These are phyloP conservation scores for Strigamia crassipes DNA, from an alignment of 2,888 invertebrate genomes.

Conservation along the genomic window DNA sequence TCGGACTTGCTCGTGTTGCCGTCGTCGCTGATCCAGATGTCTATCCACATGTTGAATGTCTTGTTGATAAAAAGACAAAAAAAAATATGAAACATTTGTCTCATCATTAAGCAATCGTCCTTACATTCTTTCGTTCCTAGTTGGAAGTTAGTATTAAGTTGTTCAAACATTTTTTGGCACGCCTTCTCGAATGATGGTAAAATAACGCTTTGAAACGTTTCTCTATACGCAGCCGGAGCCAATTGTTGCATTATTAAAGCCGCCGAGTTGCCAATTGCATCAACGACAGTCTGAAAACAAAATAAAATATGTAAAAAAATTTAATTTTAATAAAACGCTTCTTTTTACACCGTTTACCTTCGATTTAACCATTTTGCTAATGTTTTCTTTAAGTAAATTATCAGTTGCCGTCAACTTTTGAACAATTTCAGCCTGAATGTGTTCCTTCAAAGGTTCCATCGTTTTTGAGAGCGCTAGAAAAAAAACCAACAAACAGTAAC, in stretches of 20 bases:
- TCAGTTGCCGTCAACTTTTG: conserved; percentile 75
- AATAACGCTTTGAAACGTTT: conserved; percentile 74
- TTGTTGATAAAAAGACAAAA: neutral
- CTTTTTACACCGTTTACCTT: conserved; percentile 65
- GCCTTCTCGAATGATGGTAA: conserved; percentile 87
- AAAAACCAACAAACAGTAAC: neutral
- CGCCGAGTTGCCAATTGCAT: conserved; percentile 72
- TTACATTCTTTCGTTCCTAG: conserved; percentile 89
- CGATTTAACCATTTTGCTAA: conserved; percentile 77
- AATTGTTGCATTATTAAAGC: conserved; percentile 72
- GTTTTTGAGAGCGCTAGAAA: conserved; percentile 66
- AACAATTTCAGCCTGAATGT: conserved; percentile 74
- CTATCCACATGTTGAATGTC: conserved; percentile 48
- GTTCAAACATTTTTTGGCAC: conserved; percentile 82
- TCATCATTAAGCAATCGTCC: conserved; percentile 54
- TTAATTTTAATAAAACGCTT: neutral
- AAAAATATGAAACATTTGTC: neutral
- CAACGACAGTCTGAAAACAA: conserved; percentile 69
- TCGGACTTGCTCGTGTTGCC: conserved; percentile 42
- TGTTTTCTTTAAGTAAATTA: conserved; percentile 75
- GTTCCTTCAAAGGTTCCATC: conserved; percentile 74
- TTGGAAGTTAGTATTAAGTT: conserved; percentile 85
- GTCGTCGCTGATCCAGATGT: conserved; percentile 46
- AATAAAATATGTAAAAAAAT: conserved; percentile 23
- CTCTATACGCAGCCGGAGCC: conserved; percentile 76